Conservation (phyloP, 2,888 invertebrate species). For the Erynnis tages region DNA sequence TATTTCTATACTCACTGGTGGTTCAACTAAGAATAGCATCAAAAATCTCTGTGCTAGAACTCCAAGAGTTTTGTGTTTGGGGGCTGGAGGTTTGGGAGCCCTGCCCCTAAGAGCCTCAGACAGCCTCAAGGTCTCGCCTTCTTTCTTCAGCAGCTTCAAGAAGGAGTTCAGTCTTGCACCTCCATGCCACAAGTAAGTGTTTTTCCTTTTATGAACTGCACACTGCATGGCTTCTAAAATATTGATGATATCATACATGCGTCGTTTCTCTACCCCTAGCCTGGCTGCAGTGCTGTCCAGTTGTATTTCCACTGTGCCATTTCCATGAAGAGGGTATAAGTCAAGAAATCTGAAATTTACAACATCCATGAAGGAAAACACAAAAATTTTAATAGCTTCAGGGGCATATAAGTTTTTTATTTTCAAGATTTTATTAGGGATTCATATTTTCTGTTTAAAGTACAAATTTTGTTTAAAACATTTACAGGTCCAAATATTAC, state of each 20-base stretch:
- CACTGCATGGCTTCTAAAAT: constrained; percentile 87
- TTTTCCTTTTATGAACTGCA: constrained; percentile 84
- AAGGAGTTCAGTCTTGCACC: constrained; percentile 82
- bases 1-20: constrained; percentile 72
- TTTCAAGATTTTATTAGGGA: too few species aligned
- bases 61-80: constrained; percentile 85
- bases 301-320: constrained; percentile 80
- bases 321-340: constrained; percentile 77
- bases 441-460: too few species aligned
- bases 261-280: constrained; percentile 84
- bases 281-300: constrained; percentile 84
- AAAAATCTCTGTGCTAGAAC: constrained; percentile 72
- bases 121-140: constrained; percentile 77
- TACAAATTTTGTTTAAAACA: too few species aligned
- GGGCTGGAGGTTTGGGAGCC: constrained; percentile 71
- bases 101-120: constrained; percentile 76
- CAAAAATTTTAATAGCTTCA: neutral
- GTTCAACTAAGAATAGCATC: constrained; percentile 86
- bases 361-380: neutral
- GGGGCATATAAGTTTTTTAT: neutral
- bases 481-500: too few species aligned
- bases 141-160: constrained; percentile 82
- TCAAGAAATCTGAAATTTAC: constrained; percentile 72
- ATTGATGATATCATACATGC: constrained; percentile 88
- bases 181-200: constrained; percentile 87